These are phyloP conservation scores for Acanthis flammea DNA, from an alignment of 2,797 vertebrate genomes.

Conservation along the genomic window DNA sequence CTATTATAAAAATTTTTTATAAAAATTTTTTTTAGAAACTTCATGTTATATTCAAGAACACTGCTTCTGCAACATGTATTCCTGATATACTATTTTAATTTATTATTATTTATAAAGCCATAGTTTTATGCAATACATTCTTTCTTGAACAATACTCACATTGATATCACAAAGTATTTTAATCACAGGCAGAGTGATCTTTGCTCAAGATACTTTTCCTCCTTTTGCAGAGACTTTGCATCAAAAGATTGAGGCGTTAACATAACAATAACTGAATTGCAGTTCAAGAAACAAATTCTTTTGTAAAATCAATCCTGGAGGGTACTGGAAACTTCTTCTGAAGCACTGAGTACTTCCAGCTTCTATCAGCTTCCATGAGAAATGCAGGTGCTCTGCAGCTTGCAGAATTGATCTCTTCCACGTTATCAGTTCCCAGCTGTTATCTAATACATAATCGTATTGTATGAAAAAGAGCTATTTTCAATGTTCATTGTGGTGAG, in stretches of 20 bases:
- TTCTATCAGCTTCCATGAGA: background rate
- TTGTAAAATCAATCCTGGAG: background rate
- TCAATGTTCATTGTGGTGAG: conserved; percentile 31
- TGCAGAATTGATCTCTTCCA: conserved; percentile 34
- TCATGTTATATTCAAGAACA: background rate
- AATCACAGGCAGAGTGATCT: background rate
- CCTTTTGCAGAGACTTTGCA: background rate
- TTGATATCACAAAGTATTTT: background rate
- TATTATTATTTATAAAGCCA: background rate
- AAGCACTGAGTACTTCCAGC: background rate
- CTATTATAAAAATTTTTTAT: background rate
- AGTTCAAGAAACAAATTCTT: background rate
- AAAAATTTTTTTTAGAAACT: background rate
- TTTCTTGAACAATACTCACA: background rate
- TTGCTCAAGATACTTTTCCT: background rate
- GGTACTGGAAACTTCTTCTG: background rate
- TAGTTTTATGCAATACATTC: background rate
- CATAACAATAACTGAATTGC: conserved; percentile 37
- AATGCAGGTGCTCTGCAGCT: background rate
- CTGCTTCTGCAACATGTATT: background rate
- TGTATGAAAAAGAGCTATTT: conserved; percentile 44
- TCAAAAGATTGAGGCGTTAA: background rate
- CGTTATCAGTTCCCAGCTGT: background rate
- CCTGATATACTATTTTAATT: background rate
- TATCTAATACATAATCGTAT: background rate